Evolutionary conservation across 1,140 invertebrate species (phyloP), one percentile per base, ranked within the genome.

Genomic region (Cryptotermes secundus): DNA sequence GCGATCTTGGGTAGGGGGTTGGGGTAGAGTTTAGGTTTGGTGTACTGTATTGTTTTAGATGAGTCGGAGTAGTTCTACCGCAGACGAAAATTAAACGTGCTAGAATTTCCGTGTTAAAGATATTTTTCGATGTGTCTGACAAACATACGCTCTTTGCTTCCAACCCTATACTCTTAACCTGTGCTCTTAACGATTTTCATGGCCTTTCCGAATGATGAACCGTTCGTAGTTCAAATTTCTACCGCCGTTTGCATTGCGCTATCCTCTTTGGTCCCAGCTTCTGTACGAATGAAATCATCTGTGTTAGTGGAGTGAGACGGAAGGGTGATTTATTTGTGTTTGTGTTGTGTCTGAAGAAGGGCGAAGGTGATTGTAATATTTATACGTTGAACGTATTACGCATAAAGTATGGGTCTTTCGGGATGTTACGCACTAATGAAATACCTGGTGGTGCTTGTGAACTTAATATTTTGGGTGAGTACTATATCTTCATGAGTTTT

Each of bases 381-480:
- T 26, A 9, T 31, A 72, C 4, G 4, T 72, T 7, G 6, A 3
- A 72, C 9, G 4, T 14, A 31, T 31, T 31, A 31, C 2, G 59
- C 59, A 7, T 3, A n/a, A 72, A n/a, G 26, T 31, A 95, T 95
- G 93, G 93, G 92, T 88, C 88, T 94, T 72, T 91, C 90, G 85
- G 92, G 92, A 86, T 95, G 94, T 90, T 95, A 93, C 90, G 92
- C 91, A 83, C 90, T 93, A 87, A 91, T 94, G 86, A 95, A 95
- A 89, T 95, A 93, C 88, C 89, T 94, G 45, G 91, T 95, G 85
- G 91, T 95, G 84, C 89, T 94, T 85, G 90, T 95, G 86, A 95
- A 95, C 88, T 88, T 95, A 42, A 89, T 95, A 87, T 94, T 95
- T 90, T 93, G 93, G 93, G 94, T 95, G 91, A 93, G 93, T 90